Percentiles rank a stretch among this genome's conserved stretches.
These are phyloP conservation scores for Hypothenemus hampei DNA, from an alignment of 1,140 invertebrate species.

Conservation along the genomic window DNA sequence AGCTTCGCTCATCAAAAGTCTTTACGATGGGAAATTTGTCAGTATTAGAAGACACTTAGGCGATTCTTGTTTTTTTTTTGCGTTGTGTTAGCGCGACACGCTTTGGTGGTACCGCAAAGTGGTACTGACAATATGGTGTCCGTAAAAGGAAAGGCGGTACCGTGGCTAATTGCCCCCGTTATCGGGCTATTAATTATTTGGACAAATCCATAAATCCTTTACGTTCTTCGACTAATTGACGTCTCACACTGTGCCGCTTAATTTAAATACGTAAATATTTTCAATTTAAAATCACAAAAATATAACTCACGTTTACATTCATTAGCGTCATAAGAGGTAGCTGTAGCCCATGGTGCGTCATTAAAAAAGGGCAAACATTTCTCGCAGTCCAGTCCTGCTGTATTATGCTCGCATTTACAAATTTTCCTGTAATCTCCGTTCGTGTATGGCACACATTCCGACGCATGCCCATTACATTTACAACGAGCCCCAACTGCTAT, in stretches of 20 bases:
- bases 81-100: no score
- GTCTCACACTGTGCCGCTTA: background rate
- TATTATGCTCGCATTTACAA: slow-evolving; percentile 92
- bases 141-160: slow-evolving; percentile 14
- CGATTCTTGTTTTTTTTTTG: no score
- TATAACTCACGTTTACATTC: slow-evolving; percentile 94
- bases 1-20: no score
- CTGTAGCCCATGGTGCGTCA: slow-evolving; percentile 89
- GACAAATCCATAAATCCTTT: slow-evolving; percentile 15
- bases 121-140: slow-evolving; percentile 13
- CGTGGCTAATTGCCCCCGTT: slow-evolving; percentile 17
- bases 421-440: slow-evolving; percentile 50
- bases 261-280: no score
- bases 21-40: no score
- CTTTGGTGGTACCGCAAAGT: slow-evolving; percentile 11
- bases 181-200: slow-evolving; percentile 14
- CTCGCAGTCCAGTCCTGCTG: slow-evolving; percentile 86
- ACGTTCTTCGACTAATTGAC: slow-evolving; percentile 9
- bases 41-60: no score
- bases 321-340: slow-evolving; percentile 79
- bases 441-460: slow-evolving; percentile 71
- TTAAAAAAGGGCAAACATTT: slow-evolving; percentile 93
- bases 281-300: no score
- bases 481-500: slow-evolving; percentile 94
- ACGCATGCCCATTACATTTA: slow-evolving; percentile 97